phyloP scores from a whole-genome alignment of 1,140 invertebrate genomes.

The Neodiprion lecontei region DNA sequence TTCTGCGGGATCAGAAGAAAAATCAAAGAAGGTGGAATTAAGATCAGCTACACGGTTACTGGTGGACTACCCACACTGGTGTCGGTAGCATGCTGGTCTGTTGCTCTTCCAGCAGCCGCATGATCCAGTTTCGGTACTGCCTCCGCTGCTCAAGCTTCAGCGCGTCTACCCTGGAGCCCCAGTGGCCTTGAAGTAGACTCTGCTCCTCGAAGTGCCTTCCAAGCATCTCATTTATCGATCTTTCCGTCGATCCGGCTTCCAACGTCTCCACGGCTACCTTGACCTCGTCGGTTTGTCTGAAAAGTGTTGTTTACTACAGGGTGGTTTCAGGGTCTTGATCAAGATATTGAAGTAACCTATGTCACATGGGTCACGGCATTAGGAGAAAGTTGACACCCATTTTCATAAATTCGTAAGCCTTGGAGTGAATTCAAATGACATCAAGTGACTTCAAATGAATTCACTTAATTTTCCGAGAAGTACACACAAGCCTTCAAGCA shows the following conservation, averaged over 20 bases:
- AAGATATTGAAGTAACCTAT: background rate
- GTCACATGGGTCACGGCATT: background rate
- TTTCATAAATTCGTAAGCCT: background rate
- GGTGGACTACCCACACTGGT: constrained; percentile 60
- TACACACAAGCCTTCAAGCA: too few species aligned
- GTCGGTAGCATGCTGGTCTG: constrained; percentile 65
- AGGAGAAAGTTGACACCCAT: background rate
- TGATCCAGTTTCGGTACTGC: constrained; percentile 83
- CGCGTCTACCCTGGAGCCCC: constrained; percentile 78
- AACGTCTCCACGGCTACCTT: constrained; percentile 73
- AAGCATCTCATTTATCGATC: constrained; percentile 79
- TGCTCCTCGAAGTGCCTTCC: constrained; percentile 80
- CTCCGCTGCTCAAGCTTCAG: constrained; percentile 75
- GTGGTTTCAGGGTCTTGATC: constrained; percentile 3
- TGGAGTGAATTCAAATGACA: too few species aligned
- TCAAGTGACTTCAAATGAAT: too few species aligned
- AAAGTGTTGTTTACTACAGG: constrained; percentile 25
- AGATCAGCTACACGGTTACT: constrained; percentile 24
- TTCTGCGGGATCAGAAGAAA: constrained; percentile 38
- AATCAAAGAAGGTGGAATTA: background rate
- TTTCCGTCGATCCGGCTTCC: constrained; percentile 72
- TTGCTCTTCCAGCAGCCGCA: constrained; percentile 74
- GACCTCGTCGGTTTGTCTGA: constrained; percentile 81
- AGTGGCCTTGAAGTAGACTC: constrained; percentile 76
- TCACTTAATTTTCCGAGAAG: too few species aligned